A percentile compares a stretch with the other conserved stretches of the same genome.
These are phyloP conservation scores for Myiagra hebetior DNA, from an alignment of 2,113 vertebrate genomes.

Conservation along the genomic window DNA sequence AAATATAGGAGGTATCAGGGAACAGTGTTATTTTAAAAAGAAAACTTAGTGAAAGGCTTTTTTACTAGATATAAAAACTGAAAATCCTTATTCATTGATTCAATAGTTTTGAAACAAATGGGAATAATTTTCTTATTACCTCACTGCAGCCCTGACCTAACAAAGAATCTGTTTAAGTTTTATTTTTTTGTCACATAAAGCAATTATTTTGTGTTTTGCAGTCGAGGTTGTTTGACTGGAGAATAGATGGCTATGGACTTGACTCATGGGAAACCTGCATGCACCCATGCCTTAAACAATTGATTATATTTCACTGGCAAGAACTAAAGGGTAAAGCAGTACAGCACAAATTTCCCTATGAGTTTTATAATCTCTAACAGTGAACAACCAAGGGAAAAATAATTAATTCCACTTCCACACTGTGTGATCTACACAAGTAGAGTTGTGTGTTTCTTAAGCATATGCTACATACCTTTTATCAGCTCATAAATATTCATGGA, in stretches of 20 bases:
- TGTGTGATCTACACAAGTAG: neutral
- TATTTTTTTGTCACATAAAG: neutral
- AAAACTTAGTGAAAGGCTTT: neutral
- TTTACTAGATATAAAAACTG: neutral
- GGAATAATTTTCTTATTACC: neutral
- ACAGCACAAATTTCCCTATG: neutral
- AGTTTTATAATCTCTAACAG: neutral
- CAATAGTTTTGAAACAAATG: neutral
- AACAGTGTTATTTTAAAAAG: neutral
- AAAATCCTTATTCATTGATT: neutral
- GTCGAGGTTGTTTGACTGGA: neutral
- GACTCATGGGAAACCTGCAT: neutral
- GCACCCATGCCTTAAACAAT: neutral
- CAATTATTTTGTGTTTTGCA: neutral
- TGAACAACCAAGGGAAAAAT: neutral
- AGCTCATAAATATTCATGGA: slow-evolving; percentile 91
- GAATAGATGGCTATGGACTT: neutral
- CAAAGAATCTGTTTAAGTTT: neutral
- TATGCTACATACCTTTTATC: slow-evolving; percentile 79
- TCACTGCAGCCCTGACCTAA: neutral
- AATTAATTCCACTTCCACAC: neutral
- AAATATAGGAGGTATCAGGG: neutral
- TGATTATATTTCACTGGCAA: neutral
- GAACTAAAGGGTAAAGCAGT: neutral
- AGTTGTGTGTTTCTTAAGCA: neutral